A percentile compares a stretch with the other conserved stretches of the same genome.
phyloP scores from a whole-genome alignment of 2,888 invertebrate species.

The Microctonus aethiopoides region DNA sequence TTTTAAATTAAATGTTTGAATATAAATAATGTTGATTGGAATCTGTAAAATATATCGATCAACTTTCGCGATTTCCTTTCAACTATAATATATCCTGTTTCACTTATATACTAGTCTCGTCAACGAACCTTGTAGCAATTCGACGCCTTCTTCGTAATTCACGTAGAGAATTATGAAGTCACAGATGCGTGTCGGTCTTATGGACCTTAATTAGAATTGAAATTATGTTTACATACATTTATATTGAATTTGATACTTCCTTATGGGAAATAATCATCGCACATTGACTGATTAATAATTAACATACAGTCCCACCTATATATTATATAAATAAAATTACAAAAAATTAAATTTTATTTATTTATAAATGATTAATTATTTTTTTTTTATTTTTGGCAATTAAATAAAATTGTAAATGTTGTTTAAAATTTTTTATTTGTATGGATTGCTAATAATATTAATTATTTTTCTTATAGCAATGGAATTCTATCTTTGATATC shows the following conservation, averaged over 20 bases:
- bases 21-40: background rate
- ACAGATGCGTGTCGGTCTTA: conserved; percentile 27
- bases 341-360: no score
- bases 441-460: no score
- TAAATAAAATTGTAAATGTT: no score
- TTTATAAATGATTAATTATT: no score
- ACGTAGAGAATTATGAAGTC: conserved; percentile 21
- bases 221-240: background rate
- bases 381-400: no score
- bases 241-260: conserved; percentile 20
- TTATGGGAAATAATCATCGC: background rate
- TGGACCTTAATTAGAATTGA: conserved; percentile 25
- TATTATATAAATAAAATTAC: no score
- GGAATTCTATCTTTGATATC: no score
- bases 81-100: conserved; percentile 23
- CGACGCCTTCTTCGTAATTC: conserved; percentile 32
- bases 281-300: conserved; percentile 7
- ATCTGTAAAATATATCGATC: background rate
- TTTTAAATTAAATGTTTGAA: background rate
- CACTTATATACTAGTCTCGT: conserved; percentile 30
- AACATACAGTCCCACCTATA: background rate
- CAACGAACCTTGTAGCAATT: conserved; percentile 24
- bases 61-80: conserved; percentile 33
- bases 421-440: no score
- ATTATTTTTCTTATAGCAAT: no score